These are phyloP conservation scores for Fulica atra DNA, from an alignment of 2,113 vertebrate species.

Conservation along the genomic window DNA sequence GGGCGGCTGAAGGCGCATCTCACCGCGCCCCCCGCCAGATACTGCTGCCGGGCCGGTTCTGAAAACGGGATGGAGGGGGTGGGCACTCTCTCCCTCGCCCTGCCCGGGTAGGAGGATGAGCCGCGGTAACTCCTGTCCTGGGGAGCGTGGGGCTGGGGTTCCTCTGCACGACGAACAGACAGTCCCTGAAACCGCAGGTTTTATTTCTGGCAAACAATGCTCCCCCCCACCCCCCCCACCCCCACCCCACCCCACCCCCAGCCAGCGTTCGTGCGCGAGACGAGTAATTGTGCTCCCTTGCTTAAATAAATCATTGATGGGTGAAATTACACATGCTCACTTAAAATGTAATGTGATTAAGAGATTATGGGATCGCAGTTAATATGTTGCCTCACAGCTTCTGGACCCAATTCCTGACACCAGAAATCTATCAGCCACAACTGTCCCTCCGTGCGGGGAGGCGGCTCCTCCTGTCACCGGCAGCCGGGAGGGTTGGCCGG, in stretches of 20 bases:
- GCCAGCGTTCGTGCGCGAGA: conserved; percentile 63
- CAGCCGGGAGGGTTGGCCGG: background rate
- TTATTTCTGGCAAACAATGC: conserved; percentile 59
- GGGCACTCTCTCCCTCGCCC: background rate
- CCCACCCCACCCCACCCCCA: background rate
- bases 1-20: background rate
- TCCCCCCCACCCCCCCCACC: background rate
- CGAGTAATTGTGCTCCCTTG: conserved; percentile 75
- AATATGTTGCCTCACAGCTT: conserved; percentile 77
- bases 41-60: conserved; percentile 5
- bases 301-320: conserved; percentile 84
- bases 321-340: conserved; percentile 84
- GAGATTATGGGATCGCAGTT: conserved; percentile 82
- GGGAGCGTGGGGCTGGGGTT: background rate
- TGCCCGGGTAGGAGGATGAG: background rate
- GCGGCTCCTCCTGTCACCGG: conserved; percentile 29
- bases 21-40: background rate
- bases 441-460: conserved; percentile 57
- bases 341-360: conserved; percentile 86
- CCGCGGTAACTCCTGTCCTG: background rate
- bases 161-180: background rate
- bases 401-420: conserved; percentile 77
- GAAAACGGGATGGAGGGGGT: background rate
- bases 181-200: conserved; percentile 5
- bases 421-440: conserved; percentile 75